Percentiles rank a stretch among this genome's conserved stretches.
These are phyloP conservation scores for Morone saxatilis DNA, from an alignment of 2,113 vertebrate genomes.

Conservation along the genomic window DNA sequence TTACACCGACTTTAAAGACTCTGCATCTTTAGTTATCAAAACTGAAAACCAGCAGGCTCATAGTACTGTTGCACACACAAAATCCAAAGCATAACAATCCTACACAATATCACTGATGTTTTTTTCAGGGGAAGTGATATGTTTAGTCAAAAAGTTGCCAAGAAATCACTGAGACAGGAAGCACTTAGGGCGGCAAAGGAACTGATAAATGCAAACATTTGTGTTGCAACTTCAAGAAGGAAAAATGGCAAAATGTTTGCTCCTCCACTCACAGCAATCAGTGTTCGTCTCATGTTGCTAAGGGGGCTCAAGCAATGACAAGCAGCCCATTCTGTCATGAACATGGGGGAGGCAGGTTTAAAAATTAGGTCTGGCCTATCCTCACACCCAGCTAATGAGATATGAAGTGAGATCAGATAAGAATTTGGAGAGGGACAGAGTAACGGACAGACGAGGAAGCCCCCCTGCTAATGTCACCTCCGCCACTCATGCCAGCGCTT, in stretches of 20 bases:
- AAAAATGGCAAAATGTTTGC: slow-evolving; percentile 48
- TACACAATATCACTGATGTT: slow-evolving; percentile 29
- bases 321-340: slow-evolving; percentile 54
- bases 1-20: slow-evolving; percentile 36
- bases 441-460: slow-evolving; percentile 72
- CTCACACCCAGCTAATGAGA: slow-evolving; percentile 77
- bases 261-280: slow-evolving; percentile 53
- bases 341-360: slow-evolving; percentile 28
- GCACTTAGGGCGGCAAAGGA: slow-evolving; percentile 43
- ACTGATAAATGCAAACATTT: slow-evolving; percentile 56
- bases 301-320: slow-evolving; percentile 56
- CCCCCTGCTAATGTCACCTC: slow-evolving; percentile 76
- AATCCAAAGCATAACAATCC: slow-evolving; percentile 48
- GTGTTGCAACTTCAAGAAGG: slow-evolving; percentile 41
- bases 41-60: slow-evolving; percentile 22
- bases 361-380: slow-evolving; percentile 41
- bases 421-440: slow-evolving; percentile 58
- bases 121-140: slow-evolving; percentile 51
- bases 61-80: slow-evolving; percentile 4
- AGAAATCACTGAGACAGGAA: slow-evolving; percentile 56
- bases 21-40: slow-evolving; percentile 16
- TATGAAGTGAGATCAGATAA: slow-evolving; percentile 85
- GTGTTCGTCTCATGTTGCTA: slow-evolving; percentile 64
- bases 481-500: slow-evolving; percentile 68
- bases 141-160: slow-evolving; percentile 36